phyloP scores from a whole-genome alignment of 2,888 invertebrate species.

The Drosophila koepferae region DNA sequence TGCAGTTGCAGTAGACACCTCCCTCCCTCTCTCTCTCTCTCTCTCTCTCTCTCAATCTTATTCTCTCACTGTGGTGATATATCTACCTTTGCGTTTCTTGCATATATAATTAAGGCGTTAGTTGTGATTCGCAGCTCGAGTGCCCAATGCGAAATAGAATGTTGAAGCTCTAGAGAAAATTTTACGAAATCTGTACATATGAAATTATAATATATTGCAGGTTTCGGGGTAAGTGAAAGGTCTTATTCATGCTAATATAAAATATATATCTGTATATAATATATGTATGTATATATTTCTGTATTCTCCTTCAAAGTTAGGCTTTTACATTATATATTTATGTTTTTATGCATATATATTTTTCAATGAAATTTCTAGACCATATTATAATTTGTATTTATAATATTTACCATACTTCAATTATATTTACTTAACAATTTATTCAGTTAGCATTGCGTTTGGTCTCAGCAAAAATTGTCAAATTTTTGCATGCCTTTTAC shows the following conservation, averaged over 20 bases:
- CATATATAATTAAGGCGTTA: slow-evolving; percentile 78
- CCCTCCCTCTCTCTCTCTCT: neutral
- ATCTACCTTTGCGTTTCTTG: slow-evolving; percentile 71
- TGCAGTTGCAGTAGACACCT: slow-evolving; percentile 5
- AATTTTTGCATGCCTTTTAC: neutral
- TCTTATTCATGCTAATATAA: too few relatives aligned
- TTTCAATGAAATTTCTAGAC: too few relatives aligned
- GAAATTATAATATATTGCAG: neutral
- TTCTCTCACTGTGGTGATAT: slow-evolving; percentile 67
- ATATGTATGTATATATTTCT: too few relatives aligned
- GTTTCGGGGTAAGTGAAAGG: too few relatives aligned
- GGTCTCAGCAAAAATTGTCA: neutral
- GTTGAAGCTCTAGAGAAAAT: neutral
- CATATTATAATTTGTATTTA: too few relatives aligned
- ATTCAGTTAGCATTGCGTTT: neutral
- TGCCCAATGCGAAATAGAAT: slow-evolving; percentile 47
- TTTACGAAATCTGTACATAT: too few relatives aligned
- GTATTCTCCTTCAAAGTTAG: too few relatives aligned
- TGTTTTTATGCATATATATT: too few relatives aligned
- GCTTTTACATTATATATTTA: too few relatives aligned
- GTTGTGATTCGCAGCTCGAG: slow-evolving; percentile 8
- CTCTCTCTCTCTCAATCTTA: slow-evolving; percentile 9
- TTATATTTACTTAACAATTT: too few relatives aligned
- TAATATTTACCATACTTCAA: too few relatives aligned
- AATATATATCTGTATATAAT: too few relatives aligned